These are phyloP conservation scores for Forbesichthys papilliferus DNA, from an alignment of 2,113 vertebrate genomes.

Conservation along the genomic window DNA sequence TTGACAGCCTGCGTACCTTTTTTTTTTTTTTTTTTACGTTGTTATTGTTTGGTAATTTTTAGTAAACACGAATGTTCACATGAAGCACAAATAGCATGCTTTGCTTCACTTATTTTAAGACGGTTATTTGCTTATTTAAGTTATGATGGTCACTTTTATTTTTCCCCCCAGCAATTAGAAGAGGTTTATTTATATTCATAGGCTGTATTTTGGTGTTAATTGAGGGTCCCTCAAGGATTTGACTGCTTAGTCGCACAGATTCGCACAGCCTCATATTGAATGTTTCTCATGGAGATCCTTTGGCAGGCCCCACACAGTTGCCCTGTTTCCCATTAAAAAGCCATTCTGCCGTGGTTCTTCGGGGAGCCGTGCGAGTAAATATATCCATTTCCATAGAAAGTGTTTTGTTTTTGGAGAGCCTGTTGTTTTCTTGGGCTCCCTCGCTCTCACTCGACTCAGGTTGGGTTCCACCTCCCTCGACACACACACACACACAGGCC, in stretches of 20 bases:
- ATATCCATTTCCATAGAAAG: constrained; percentile 77
- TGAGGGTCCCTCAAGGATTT: constrained; percentile 57
- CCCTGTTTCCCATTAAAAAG: constrained; percentile 78
- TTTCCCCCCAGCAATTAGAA: constrained; percentile 14
- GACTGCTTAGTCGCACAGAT: constrained; percentile 40
- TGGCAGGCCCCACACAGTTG: constrained; percentile 60
- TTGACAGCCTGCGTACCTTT: constrained; percentile 1
- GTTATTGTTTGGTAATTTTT: neutral
- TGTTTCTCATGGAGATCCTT: constrained; percentile 71
- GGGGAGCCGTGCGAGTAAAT: constrained; percentile 78
- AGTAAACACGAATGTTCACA: constrained; percentile 18
- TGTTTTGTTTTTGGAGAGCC: constrained; percentile 77
- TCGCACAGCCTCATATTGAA: constrained; percentile 39
- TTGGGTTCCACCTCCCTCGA: constrained; percentile 44
- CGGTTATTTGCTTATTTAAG: constrained; percentile 29
- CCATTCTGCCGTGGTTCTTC: constrained; percentile 73
- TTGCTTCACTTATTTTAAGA: constrained; percentile 6
- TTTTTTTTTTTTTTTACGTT: constrained; percentile 44
- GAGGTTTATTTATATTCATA: constrained; percentile 39
- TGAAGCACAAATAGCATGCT: constrained; percentile 13
- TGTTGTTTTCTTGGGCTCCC: constrained; percentile 75
- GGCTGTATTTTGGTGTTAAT: constrained; percentile 62
- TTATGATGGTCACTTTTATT: constrained; percentile 33
- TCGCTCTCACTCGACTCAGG: constrained; percentile 61
- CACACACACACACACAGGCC: constrained; percentile 10